phyloP scores from a whole-genome alignment of 2,113 vertebrate species.

The Potamarius usumacintae region DNA sequence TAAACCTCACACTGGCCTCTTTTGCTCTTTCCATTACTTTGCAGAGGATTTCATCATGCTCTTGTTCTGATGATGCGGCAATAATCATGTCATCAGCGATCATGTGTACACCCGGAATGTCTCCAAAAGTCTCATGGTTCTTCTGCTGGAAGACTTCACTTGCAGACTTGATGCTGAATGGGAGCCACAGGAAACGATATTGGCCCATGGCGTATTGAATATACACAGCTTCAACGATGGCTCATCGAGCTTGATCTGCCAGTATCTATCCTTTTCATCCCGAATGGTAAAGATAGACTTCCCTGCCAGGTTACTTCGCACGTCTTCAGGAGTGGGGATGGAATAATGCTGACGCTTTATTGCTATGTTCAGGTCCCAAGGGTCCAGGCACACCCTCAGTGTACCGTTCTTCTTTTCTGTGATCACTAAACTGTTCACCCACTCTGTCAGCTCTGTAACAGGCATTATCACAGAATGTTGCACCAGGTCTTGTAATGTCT shows the following conservation, averaged over 20 bases:
- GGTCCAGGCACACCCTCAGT: conserved; percentile 40
- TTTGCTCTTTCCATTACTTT: neutral
- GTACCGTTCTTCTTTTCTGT: conserved; percentile 28
- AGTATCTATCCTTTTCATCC: conserved; percentile 62
- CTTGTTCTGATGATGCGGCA: neutral
- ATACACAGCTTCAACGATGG: conserved; percentile 61
- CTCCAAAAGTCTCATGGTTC: conserved; percentile 50
- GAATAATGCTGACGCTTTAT: conserved; percentile 45
- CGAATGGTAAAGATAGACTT: conserved; percentile 55
- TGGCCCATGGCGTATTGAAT: conserved; percentile 63
- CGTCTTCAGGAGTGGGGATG: conserved; percentile 56
- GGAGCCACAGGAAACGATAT: conserved; percentile 56
- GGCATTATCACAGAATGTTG: no score
- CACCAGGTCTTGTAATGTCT: neutral
- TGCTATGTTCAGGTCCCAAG: conserved; percentile 50
- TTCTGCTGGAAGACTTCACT: conserved; percentile 61
- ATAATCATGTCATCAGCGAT: conserved; percentile 30
- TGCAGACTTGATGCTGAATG: conserved; percentile 60
- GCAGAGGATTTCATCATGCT: neutral
- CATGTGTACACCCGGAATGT: conserved; percentile 43
- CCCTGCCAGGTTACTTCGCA: no score
- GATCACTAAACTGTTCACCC: no score
- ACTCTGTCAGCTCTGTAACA: no score
- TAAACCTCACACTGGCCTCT: no score
- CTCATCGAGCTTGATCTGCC: conserved; percentile 65